Conservation (phyloP, 2,888 invertebrate genomes). For the Luperina testacea region DNA sequence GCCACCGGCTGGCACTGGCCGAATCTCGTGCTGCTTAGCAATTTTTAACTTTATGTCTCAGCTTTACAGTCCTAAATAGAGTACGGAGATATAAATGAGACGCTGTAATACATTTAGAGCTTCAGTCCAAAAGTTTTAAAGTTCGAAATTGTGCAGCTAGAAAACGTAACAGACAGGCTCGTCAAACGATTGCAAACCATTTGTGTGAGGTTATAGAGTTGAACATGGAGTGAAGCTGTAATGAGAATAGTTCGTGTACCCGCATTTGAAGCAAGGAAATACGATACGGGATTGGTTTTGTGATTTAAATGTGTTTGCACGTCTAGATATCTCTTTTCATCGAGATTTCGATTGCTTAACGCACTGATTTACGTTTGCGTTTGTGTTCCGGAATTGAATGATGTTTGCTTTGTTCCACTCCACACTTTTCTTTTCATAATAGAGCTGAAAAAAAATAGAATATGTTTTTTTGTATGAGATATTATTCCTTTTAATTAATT, state of each 20-base stretch:
- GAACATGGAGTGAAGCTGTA: conserved; percentile 8
- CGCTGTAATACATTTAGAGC: background rate
- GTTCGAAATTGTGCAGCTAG: conserved; percentile 3
- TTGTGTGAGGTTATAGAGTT: background rate
- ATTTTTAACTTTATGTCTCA: background rate
- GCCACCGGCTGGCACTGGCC: conserved; percentile 32
- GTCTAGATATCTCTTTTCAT: conserved; percentile 55
- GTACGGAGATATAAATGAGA: background rate
- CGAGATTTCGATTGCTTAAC: conserved; percentile 32
- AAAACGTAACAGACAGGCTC: background rate
- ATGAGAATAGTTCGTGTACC: conserved; percentile 7
- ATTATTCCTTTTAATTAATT: background rate
- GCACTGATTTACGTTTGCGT: conserved; percentile 5
- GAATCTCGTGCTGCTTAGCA: background rate
- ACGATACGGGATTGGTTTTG: conserved; percentile 70
- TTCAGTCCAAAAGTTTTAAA: conserved; percentile 3
- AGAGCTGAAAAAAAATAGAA: background rate
- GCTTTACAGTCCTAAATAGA: background rate
- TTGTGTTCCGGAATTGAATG: background rate
- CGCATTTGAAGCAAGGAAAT: conserved; percentile 64
- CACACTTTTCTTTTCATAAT: background rate
- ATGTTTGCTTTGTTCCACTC: conserved; percentile 7
- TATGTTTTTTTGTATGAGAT: background rate
- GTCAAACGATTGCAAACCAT: conserved; percentile 20
- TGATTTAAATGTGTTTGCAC: conserved; percentile 69